A percentile compares a stretch with the other conserved stretches of the same genome.
phyloP scores from a whole-genome alignment of 2,113 vertebrate species.

The Rhinolophus sinicus region DNA sequence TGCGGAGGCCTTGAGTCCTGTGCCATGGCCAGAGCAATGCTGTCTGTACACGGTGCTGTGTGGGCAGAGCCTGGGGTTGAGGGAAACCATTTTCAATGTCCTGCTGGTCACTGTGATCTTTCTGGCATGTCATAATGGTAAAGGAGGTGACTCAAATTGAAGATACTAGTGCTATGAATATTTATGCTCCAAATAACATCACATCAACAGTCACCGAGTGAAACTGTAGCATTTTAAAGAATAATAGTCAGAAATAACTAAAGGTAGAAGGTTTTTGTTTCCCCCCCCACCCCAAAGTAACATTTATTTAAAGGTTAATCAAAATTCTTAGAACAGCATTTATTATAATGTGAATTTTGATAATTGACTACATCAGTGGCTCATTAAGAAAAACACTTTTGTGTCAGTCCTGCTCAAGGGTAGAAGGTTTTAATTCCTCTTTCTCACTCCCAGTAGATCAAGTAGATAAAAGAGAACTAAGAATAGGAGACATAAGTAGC shows the following conservation, averaged over 20 bases:
- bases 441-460: neutral
- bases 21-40: neutral
- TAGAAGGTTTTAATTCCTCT: neutral
- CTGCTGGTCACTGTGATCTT: neutral
- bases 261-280: too few species aligned
- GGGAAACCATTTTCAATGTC: neutral
- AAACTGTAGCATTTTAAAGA: neutral
- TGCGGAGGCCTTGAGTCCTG: neutral
- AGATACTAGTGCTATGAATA: neutral
- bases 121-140: neutral
- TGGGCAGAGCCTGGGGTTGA: neutral
- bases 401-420: slow-evolving; percentile 71
- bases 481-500: neutral
- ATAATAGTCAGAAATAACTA: slow-evolving; percentile 1
- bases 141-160: slow-evolving; percentile 10
- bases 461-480: neutral
- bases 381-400: slow-evolving; percentile 80
- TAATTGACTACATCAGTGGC: slow-evolving; percentile 83
- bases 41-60: neutral
- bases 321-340: slow-evolving; percentile 83
- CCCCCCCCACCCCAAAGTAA: neutral
- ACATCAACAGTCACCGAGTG: neutral
- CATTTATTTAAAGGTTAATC: slow-evolving; percentile 85
- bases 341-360: slow-evolving; percentile 86
- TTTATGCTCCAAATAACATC: neutral